These are phyloP conservation scores for Leptinotarsa peninsularis DNA, from an alignment of 2,888 invertebrate genomes.

Conservation along the genomic window DNA sequence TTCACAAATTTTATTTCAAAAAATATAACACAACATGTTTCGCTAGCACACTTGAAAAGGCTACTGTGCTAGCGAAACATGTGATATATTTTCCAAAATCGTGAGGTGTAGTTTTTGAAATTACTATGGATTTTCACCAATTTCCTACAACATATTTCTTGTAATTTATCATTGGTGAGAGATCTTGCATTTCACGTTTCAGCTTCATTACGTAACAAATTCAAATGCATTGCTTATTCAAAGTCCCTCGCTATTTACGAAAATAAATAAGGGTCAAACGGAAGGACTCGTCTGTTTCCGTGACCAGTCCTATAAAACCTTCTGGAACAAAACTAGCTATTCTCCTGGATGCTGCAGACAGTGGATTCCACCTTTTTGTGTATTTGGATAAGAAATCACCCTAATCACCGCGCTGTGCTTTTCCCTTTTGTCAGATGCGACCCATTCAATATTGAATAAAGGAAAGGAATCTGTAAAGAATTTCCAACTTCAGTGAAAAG, in stretches of 20 bases:
- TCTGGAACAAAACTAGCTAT: slow-evolving; percentile 27
- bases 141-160: too few relatives aligned
- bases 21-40: too few relatives aligned
- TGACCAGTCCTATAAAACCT: slow-evolving; percentile 28
- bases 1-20: too few relatives aligned
- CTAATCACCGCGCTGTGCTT: slow-evolving; percentile 49
- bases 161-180: too few relatives aligned
- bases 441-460: slow-evolving; percentile 52
- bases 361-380: slow-evolving; percentile 39
- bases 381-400: slow-evolving; percentile 49
- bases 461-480: slow-evolving; percentile 49
- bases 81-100: too few relatives aligned
- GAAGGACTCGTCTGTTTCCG: slow-evolving; percentile 25
- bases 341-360: slow-evolving; percentile 34
- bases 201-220: too few relatives aligned
- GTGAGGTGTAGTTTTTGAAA: too few relatives aligned
- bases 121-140: too few relatives aligned
- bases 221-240: too few relatives aligned
- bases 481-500: slow-evolving; percentile 48
- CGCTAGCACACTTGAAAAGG: too few relatives aligned
- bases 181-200: too few relatives aligned
- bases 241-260: not conserved
- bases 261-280: slow-evolving; percentile 13
- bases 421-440: slow-evolving; percentile 48
- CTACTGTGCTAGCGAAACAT: too few relatives aligned